Base-by-base conservation (phyloP, 2,888 invertebrate species). In the Busseola fusca region DNA sequence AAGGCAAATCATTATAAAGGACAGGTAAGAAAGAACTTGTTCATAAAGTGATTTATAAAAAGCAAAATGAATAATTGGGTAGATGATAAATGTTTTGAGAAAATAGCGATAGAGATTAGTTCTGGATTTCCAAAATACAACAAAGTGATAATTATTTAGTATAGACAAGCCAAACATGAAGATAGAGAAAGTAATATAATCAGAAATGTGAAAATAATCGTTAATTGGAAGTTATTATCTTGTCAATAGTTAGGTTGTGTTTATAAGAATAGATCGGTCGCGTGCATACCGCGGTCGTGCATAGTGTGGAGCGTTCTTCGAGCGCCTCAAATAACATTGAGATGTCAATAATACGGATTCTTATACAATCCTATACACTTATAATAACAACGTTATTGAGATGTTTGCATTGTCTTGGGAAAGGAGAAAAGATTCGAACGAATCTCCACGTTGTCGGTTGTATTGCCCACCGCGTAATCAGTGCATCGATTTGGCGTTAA, bases 331-430 rank as follows among this genome's bases (percentile, higher is more conserved):
- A 64, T 69, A 37, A 65, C 70, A 78, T 78, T 81, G 81, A 76
- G 52, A 65, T 76, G 70, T 70, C 77, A 80, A 76, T 65, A 80
- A 52, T 63, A 64, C 25, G n/a, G 12, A 25, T 74, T 77, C 50
- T 57, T 56, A 58, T 50, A 27, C 58, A 60, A 48, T 54, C 34
- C 14, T 77, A 50, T 42, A 42, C 18, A n/a, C 42, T 27, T 67
- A 14, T 1, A 57, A 12, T 37, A 48, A 30, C 27, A 27, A 18
- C 21, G 25, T 58, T 48, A n/a, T 52, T 45, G 9, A 50, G 18
- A 58, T 34, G 18, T 42, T 52, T 50, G 27, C 21, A 45, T 59
- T 64, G 52, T 64, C 50, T 56, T 21, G 34, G 45, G 18, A 40
- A 68, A 30, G n/a, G 30, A 64, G 69, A 79, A 67, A 60, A 60